Conservation (phyloP, 2,113 vertebrate genomes). For the Glareola pratincola region DNA sequence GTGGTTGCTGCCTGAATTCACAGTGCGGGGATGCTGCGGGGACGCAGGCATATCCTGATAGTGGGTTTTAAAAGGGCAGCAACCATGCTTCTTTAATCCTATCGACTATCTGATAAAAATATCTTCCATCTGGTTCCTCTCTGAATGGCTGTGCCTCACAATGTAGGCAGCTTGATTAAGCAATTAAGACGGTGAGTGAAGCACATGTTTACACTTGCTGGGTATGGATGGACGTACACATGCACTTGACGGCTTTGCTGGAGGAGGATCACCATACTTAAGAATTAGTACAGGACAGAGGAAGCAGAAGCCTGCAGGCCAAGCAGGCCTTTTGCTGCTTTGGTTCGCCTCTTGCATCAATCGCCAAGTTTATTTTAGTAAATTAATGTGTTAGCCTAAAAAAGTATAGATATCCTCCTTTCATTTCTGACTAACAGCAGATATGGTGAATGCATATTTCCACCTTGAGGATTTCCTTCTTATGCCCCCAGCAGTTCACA, state of each 20-base stretch:
- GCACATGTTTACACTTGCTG: neutral
- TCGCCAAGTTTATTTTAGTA: slow-evolving; percentile 4
- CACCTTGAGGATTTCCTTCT: neutral
- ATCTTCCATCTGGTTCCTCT: slow-evolving; percentile 23
- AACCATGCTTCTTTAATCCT: neutral
- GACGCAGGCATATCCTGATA: neutral
- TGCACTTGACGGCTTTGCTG: neutral
- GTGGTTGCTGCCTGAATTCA: neutral
- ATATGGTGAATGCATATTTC: neutral
- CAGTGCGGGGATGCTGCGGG: neutral
- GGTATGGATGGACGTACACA: neutral
- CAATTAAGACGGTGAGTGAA: slow-evolving; percentile 6
- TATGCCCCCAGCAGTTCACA: neutral
- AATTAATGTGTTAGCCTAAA: neutral
- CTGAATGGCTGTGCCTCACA: neutral
- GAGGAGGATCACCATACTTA: neutral
- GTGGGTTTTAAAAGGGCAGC: neutral
- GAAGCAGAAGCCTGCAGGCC: neutral
- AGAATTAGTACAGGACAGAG: neutral
- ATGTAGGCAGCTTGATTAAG: slow-evolving; percentile 22
- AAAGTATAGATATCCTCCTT: neutral
- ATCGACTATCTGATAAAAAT: neutral
- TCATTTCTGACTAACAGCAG: neutral
- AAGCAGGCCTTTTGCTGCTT: neutral
- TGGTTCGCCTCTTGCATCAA: neutral